Evolutionary conservation across 1,140 invertebrate genomes (phyloP), one percentile per base, ranked within the genome.

Genomic region (Pectinophora gossypiella): DNA sequence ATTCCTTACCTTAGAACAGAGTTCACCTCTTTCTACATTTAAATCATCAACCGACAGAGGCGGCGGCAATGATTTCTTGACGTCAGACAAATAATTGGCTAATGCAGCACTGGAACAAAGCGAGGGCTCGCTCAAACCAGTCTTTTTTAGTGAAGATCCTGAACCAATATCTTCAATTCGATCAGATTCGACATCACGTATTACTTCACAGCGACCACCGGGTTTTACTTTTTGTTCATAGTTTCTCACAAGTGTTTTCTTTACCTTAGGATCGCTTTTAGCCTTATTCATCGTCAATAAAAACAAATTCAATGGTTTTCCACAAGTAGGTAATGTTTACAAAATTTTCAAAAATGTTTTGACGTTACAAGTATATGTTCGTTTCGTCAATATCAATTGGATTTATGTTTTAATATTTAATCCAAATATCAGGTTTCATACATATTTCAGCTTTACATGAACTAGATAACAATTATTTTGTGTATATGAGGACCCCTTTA

Each of bases 21-120:
- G 13, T 47, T 70, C 47, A 19, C 48, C 51, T 66, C 71, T 77
- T 43, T 76, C 59, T 43, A 65, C 45, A 54, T 71, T 68, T 15
- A 72, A 42, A 56, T 76, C 65, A 15, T 72, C 64, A 15, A 19
- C 15, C 19, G 62, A 50, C 1, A 46, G 1, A 38, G 54, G 54
- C 9, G 60, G 47, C 27, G 69, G 61, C n/a, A 54, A 38, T 15
- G 59, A 54, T 32, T 71, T 68, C 40, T 76, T 80, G 0, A 72
- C 50, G 44, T 81, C 70, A 19, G 58, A 47, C 55, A 86, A 63
- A 61, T 84, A 86, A 54, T 73, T 70, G 20, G 78, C 72, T 45
- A 84, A 55, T 2, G 56, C 51, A 53, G 68, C 75, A 49, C 80
- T 86, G 1, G 80, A 79, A 58, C 82, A 86, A 18, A 81, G 21